A percentile compares a stretch with the other conserved stretches of the same genome.
Evolutionary conservation across 2,113 vertebrate species (phyloP).

Genomic region (Eptesicus fuscus): DNA sequence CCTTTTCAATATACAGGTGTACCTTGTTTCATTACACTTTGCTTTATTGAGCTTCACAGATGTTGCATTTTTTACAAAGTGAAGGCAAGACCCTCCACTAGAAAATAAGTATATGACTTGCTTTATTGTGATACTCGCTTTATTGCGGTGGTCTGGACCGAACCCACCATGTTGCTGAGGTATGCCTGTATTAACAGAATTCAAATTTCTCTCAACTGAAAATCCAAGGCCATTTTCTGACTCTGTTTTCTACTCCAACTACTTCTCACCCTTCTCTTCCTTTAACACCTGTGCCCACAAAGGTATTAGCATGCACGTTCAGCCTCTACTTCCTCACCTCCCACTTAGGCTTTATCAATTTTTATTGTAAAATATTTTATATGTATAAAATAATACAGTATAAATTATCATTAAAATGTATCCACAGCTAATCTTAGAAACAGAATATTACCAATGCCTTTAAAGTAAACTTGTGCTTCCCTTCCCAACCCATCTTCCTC

Average conservation of each 20-base stretch:
- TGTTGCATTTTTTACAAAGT: not conserved
- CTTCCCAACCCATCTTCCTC: not conserved
- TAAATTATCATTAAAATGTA: not conserved
- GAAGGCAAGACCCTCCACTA: not conserved
- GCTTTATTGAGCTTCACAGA: not conserved
- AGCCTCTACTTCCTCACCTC: not conserved
- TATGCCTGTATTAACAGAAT: not conserved
- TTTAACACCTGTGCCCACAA: not conserved
- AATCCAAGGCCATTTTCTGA: not conserved
- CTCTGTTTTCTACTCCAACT: not conserved
- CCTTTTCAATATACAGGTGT: not conserved
- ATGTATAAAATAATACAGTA: not conserved
- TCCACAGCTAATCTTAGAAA: not conserved
- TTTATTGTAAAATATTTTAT: not conserved
- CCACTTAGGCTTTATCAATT: not conserved
- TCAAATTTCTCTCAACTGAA: not conserved
- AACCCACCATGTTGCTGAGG: not conserved
- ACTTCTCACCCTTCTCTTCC: not conserved
- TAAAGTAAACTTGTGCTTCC: not conserved
- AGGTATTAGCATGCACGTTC: not conserved
- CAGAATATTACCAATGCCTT: not conserved
- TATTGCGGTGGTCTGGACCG: not conserved
- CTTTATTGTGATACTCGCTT: not conserved
- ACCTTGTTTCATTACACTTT: not conserved
- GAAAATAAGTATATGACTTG: not conserved